Evolutionary conservation across 2,797 vertebrate species (phyloP).

Genomic region (Dallia pectoralis): DNA sequence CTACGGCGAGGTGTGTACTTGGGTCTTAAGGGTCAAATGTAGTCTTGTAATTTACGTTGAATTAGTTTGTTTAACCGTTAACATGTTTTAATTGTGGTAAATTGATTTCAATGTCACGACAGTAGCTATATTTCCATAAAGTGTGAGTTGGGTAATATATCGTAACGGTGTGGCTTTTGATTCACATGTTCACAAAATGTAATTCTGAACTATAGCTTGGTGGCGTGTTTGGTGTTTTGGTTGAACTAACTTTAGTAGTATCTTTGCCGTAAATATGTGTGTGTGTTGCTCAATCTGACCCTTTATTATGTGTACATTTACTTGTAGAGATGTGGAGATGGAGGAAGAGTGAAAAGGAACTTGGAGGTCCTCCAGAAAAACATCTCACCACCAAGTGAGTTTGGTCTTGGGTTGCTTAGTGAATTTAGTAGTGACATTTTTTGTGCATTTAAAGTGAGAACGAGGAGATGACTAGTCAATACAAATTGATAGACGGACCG

Average conservation of each 20-base stretch:
- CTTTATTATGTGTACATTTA: no score
- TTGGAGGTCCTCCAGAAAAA: constrained; percentile 63
- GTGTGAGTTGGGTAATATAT: no score
- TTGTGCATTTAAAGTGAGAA: no score
- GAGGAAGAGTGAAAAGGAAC: constrained; percentile 61
- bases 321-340: constrained; percentile 61
- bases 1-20: constrained; percentile 36
- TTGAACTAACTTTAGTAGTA: not conserved
- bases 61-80: not conserved
- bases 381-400: constrained; percentile 67
- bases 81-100: not conserved
- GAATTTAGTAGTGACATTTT: no score
- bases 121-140: not conserved
- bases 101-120: not conserved
- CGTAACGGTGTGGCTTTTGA: no score
- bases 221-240: not conserved
- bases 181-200: not conserved
- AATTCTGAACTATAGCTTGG: not conserved
- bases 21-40: not conserved
- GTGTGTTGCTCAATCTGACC: not conserved
- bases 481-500: no score
- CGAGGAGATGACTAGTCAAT: no score
- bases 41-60: no score
- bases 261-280: constrained; percentile 2
- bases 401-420: constrained; percentile 17